phyloP scores from a whole-genome alignment of 2,113 vertebrate genomes.

The Hipposideros armiger region DNA sequence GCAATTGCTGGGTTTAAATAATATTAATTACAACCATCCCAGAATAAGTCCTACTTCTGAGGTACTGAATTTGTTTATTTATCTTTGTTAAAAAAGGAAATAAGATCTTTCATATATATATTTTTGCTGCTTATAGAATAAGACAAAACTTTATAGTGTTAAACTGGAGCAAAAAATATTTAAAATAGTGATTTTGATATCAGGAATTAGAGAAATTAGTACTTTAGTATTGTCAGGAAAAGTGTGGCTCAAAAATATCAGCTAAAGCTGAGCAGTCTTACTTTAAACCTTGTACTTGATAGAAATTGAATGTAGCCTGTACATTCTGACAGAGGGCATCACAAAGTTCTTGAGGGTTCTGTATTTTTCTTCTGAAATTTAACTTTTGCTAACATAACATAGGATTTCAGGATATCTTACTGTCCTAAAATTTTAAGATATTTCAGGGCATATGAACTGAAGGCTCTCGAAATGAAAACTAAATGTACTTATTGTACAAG shows the following conservation, averaged over 20 bases:
- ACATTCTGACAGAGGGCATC: not conserved
- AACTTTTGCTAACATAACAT: not conserved
- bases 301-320: not conserved
- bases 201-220: slow-evolving; percentile 46
- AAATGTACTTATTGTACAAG: not conserved
- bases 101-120: not conserved
- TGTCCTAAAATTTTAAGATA: not conserved
- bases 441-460: slow-evolving; percentile 2
- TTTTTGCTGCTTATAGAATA: not conserved
- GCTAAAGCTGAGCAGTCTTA: not conserved
- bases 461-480: slow-evolving; percentile 33
- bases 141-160: not conserved
- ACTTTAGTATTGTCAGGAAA: not conserved
- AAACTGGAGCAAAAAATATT: not conserved
- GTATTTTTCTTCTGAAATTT: slow-evolving; percentile 26
- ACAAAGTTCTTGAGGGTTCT: slow-evolving; percentile 7
- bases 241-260: not conserved
- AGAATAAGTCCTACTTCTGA: slow-evolving; percentile 37
- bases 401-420: not conserved
- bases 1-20: slow-evolving; percentile 27
- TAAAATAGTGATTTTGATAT: slow-evolving; percentile 25
- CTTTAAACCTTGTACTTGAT: not conserved
- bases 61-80: not conserved
- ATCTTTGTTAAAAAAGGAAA: slow-evolving; percentile 48
- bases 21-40: not conserved